Base-by-base conservation (phyloP, 2,797 vertebrate species). In the Molothrus aeneus region DNA sequence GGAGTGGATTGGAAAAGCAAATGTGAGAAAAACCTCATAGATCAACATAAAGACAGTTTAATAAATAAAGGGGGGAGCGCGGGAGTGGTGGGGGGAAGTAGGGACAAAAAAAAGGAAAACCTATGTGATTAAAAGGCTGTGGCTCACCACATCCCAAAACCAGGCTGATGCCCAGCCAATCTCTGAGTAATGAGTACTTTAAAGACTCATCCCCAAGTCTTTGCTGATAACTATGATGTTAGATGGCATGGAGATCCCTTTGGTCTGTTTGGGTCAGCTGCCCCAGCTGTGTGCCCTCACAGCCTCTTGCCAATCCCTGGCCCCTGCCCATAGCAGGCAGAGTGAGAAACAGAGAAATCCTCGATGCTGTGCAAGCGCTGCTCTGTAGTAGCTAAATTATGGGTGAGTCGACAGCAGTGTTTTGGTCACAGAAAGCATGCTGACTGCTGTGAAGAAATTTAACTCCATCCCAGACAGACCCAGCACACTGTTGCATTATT, bases 281-380 rank as follows among this genome's bases (percentile, higher is more conserved):
- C 70, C 47, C 18, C 26, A 36, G 6, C 31, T 65, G 11, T 42
- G 29, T 80, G n/a, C 16, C 12, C 13, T 66, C 3, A 0, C 34
- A 48, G 17, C 29, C 15, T 85, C 53, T 75, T 74, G 43, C 22
- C 36, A 11, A 10, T 36, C 26, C 26, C 14, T 3, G 2, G 9
- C 32, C 11, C 40, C 48, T 3, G 0, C 9, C 51, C 2, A 0
- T 6, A 59, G 13, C 3, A 10, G 40, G 2, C 16, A 69, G n/a
- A 56, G 17, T 6, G 10, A 64, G 51, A 80, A 82, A 53, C 4
- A 34, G 14, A 51, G 38, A 66, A 82, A 38, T 25, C n/a, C 36
- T 54, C 3, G 5, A 31, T 3, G 5, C 69, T 86, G 18, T 40
- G 53, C 25, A 19, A 74, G 36, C 10, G 5, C 26, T 69, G 59